A percentile compares a stretch with the other conserved stretches of the same genome.
phyloP scores from a whole-genome alignment of 1,140 invertebrate genomes.

The Solenopsis fugax region DNA sequence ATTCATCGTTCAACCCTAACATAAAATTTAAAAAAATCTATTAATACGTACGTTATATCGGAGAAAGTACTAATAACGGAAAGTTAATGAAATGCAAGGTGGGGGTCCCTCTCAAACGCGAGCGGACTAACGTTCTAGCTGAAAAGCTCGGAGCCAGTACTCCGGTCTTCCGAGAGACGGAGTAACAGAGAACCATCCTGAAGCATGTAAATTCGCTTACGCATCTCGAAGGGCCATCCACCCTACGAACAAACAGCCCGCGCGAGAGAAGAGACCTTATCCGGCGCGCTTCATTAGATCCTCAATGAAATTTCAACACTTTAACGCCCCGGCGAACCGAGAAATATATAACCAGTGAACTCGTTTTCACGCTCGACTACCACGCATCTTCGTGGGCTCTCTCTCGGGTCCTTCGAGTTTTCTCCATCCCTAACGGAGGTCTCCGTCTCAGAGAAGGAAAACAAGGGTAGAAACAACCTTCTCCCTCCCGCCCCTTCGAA shows the following conservation, averaged over 20 bases:
- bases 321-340: conserved; percentile 78
- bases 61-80: conserved; percentile 74
- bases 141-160: conserved; percentile 70
- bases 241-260: conserved; percentile 77
- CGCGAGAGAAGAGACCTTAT: conserved; percentile 75
- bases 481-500: conserved; percentile 48
- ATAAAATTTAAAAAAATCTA: conserved; percentile 13
- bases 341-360: conserved; percentile 84
- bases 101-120: conserved; percentile 56
- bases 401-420: conserved; percentile 69
- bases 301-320: conserved; percentile 82
- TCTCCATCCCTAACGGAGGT: conserved; percentile 55
- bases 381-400: conserved; percentile 74
- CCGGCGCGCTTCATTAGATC: conserved; percentile 79
- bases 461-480: conserved; percentile 69
- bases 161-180: conserved; percentile 75
- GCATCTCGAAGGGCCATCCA: conserved; percentile 78
- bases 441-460: conserved; percentile 73
- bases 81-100: conserved; percentile 73
- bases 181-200: conserved; percentile 74
- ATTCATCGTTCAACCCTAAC: neutral
- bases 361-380: conserved; percentile 80
- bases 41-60: conserved; percentile 21
- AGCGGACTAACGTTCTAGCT: conserved; percentile 71
- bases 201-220: conserved; percentile 79